These are phyloP conservation scores for Alitta virens DNA, from an alignment of 2,888 invertebrate species.

Conservation along the genomic window DNA sequence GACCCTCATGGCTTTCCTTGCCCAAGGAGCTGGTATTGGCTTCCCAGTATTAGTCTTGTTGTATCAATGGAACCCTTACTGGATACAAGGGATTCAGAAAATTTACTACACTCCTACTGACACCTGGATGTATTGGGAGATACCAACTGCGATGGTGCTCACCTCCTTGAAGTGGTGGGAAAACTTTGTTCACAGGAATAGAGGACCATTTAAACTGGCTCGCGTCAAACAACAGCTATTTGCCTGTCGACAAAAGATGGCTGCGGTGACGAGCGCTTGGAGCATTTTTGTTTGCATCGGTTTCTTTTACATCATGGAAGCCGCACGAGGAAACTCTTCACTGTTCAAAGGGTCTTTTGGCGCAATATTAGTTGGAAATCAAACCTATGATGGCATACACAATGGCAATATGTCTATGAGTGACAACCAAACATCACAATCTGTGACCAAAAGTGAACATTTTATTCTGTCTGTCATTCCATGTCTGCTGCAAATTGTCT, in stretches of 20 bases:
- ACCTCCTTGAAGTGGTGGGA: constrained; percentile 83
- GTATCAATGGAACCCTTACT: too few relatives aligned
- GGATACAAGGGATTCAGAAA: too few relatives aligned
- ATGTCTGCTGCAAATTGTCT: constrained; percentile 21
- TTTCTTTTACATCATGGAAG: constrained; percentile 35
- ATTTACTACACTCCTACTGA: too few relatives aligned
- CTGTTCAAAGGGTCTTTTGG: too few relatives aligned
- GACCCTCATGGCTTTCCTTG: neutral
- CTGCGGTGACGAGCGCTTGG: constrained; percentile 40
- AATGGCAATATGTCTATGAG: constrained; percentile 8
- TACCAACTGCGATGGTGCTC: constrained; percentile 67
- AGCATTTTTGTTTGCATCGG: constrained; percentile 39
- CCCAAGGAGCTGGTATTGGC: neutral
- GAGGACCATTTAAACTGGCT: neutral
- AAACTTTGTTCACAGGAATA: constrained; percentile 65
- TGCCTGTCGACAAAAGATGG: constrained; percentile 36
- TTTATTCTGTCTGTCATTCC: neutral
- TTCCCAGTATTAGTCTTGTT: neutral
- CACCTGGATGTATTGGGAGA: constrained; percentile 7
- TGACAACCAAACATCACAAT: too few relatives aligned
- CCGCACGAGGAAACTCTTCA: too few relatives aligned
- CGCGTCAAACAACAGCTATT: constrained; percentile 35
- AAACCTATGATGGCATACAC: constrained; percentile 23
- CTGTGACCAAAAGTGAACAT: too few relatives aligned
- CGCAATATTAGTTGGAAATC: too few relatives aligned